Evolutionary conservation across 92 coral and sea anemone genomes (phyloP).

Genomic region (Pocillopora meandrina): DNA sequence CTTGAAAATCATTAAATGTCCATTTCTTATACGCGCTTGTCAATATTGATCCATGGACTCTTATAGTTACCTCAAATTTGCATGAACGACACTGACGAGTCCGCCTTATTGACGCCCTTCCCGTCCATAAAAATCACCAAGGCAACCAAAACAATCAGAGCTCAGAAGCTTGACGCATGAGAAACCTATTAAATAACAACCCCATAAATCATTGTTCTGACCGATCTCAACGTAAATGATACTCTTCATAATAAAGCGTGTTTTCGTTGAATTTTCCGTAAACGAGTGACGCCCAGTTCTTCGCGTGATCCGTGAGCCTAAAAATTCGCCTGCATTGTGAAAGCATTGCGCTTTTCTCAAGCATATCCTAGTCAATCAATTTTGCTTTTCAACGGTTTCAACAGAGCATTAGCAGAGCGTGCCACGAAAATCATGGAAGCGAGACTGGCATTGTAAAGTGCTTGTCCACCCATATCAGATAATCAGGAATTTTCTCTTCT

Average conservation of each 20-base stretch:
- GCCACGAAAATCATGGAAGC: constrained; percentile 12
- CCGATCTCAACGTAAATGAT: neutral
- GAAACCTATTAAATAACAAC: neutral
- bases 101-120: neutral
- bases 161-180: constrained; percentile 15
- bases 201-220: neutral
- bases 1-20: neutral
- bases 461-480: constrained; percentile 15
- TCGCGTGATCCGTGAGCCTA: constrained; percentile 25
- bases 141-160: neutral
- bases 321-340: neutral
- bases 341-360: neutral
- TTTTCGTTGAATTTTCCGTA: neutral
- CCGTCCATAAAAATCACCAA: constrained; percentile 2
- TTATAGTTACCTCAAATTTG: constrained; percentile 9
- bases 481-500: constrained; percentile 4
- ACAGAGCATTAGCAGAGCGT: neutral
- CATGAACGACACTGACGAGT: constrained; percentile 8
- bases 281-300: neutral
- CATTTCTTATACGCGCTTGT: constrained; percentile 12
- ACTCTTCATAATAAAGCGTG: neutral
- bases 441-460: constrained; percentile 19
- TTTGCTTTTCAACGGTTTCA: neutral
- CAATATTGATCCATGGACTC: neutral
- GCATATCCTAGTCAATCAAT: constrained; percentile 6